Conservation (phyloP, 1,140 invertebrate species). For the Ostrea denselamellosa region DNA sequence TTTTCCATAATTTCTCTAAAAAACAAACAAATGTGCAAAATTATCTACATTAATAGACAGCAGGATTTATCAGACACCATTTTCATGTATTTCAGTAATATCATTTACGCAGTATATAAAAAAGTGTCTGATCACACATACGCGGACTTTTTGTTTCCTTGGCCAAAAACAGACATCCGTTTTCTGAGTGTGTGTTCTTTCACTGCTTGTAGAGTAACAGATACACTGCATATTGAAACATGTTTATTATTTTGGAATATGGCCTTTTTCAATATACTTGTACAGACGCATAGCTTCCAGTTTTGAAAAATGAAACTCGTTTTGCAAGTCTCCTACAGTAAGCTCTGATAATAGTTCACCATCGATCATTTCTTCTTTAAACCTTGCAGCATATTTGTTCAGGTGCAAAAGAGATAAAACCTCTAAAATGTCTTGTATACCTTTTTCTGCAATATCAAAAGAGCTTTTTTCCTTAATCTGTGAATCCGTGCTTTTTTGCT, state of each 20-base stretch:
- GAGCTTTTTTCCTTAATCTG: neutral
- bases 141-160: no score
- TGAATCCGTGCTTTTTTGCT: neutral
- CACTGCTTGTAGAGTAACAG: no score
- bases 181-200: no score
- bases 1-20: no score
- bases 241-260: neutral
- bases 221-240: no score
- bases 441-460: neutral
- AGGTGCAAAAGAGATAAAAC: neutral
- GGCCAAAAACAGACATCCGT: no score
- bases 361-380: neutral
- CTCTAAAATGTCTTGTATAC: conserved; percentile 4
- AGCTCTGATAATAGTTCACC: neutral
- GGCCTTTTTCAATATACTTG: conserved; percentile 10
- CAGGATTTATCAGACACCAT: no score
- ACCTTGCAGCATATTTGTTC: neutral
- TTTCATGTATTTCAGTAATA: no score
- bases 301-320: neutral
- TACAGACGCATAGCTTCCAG: conserved; percentile 12
- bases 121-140: no score
- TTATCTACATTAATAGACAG: no score
- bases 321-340: neutral
- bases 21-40: no score
- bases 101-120: no score